phyloP scores from a whole-genome alignment of 2,113 vertebrate genomes.

The Sander lucioperca region DNA sequence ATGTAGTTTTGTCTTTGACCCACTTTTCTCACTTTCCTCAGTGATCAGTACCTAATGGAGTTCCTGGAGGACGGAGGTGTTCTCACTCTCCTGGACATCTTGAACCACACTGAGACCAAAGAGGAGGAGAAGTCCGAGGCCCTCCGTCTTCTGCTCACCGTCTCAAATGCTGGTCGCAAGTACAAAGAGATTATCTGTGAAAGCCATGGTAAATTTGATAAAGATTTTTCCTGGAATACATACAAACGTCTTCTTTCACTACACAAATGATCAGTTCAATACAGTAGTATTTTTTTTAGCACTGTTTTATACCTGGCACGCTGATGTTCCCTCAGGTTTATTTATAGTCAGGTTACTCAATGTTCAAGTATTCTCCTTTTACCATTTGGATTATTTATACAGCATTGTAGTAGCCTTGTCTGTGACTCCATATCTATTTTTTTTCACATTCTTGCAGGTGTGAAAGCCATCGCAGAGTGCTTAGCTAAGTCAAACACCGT shows the following conservation, averaged over 20 bases:
- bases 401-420: neutral
- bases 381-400: neutral
- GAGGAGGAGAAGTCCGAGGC: slow-evolving; percentile 86
- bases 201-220: slow-evolving; percentile 81
- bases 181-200: slow-evolving; percentile 92
- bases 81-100: slow-evolving; percentile 87
- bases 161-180: slow-evolving; percentile 84
- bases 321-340: neutral
- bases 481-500: slow-evolving; percentile 81
- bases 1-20: neutral
- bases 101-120: slow-evolving; percentile 80
- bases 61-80: slow-evolving; percentile 89
- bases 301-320: neutral
- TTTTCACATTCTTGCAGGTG: slow-evolving; percentile 73
- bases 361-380: neutral
- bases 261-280: neutral
- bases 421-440: neutral
- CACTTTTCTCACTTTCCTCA: slow-evolving; percentile 56
- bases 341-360: neutral
- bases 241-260: neutral
- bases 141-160: slow-evolving; percentile 84
- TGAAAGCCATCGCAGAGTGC: slow-evolving; percentile 83
- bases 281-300: neutral
- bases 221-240: neutral
- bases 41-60: slow-evolving; percentile 86